Conservation (phyloP, 2,113 vertebrate species). For the Eptesicus fuscus region DNA sequence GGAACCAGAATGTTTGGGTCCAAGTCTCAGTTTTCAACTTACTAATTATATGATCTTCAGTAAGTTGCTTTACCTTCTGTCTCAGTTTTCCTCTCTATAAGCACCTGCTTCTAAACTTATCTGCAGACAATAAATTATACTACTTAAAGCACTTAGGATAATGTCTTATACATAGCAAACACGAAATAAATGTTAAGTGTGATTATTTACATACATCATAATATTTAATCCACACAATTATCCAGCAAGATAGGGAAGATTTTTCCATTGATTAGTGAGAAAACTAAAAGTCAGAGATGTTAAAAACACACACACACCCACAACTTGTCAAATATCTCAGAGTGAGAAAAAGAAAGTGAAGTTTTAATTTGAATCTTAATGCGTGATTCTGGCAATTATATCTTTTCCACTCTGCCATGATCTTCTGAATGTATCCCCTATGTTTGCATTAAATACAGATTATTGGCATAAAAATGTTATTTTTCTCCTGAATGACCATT, state of each 20-base stretch:
- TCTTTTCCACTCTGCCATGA: background rate
- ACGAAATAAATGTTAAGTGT: background rate
- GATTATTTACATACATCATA: background rate
- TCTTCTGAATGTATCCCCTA: background rate
- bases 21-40: background rate
- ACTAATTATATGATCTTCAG: background rate
- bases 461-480: background rate
- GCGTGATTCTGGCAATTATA: background rate
- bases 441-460: background rate
- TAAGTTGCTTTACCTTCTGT: background rate
- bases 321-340: background rate
- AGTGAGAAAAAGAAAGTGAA: background rate
- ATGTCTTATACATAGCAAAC: background rate
- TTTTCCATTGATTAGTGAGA: background rate
- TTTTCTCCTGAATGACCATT: background rate
- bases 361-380: background rate
- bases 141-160: background rate
- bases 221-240: background rate
- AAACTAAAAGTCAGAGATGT: background rate
- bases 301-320: background rate
- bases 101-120: background rate
- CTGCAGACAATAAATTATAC: background rate
- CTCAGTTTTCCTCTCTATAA: background rate
- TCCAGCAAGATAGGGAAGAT: background rate
- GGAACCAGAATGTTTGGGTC: background rate